Percentiles rank a stretch among this genome's conserved stretches.
phyloP scores from a whole-genome alignment of 2,888 invertebrate genomes.

The Macrosoma leucophasiata region DNA sequence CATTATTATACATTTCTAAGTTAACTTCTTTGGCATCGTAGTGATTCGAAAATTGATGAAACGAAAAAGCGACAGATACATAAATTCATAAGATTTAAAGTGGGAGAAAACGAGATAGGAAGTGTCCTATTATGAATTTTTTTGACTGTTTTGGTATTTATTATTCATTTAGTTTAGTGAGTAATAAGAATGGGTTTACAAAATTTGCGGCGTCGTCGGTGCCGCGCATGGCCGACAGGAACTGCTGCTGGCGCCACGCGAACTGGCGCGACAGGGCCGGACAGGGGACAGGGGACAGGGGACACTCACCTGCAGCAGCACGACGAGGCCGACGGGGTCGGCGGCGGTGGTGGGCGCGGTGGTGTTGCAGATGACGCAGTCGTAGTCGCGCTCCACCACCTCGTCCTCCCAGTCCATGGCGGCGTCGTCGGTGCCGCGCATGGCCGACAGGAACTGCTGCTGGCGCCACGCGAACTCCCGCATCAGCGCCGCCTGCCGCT shows the following conservation, averaged over 20 bases:
- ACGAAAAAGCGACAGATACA: no score
- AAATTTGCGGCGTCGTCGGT: conserved; percentile 65
- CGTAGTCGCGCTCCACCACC: conserved; percentile 83
- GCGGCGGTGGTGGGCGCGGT: conserved; percentile 89
- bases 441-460: conserved; percentile 87
- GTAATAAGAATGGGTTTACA: no score
- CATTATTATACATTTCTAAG: no score
- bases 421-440: conserved; percentile 67
- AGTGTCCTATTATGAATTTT: no score
- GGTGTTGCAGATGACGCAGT: conserved; percentile 97
- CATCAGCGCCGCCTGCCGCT: conserved; percentile 94
- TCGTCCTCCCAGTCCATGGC: conserved; percentile 80
- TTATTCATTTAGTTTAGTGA: no score
- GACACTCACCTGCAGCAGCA: conserved; percentile 82
- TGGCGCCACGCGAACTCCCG: conserved; percentile 94
- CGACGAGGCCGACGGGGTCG: conserved; percentile 87
- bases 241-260: conserved; percentile 91
- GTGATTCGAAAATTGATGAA: no score
- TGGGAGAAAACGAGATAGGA: no score
- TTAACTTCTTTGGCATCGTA: no score
- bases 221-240: conserved; percentile 79
- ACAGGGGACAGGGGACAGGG: no score
- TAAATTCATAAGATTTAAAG: no score
- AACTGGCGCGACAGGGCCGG: conserved; percentile 98
- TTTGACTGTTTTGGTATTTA: no score